These are phyloP conservation scores for Camponotus fellah DNA, from an alignment of 2,888 invertebrate species.

Conservation along the genomic window DNA sequence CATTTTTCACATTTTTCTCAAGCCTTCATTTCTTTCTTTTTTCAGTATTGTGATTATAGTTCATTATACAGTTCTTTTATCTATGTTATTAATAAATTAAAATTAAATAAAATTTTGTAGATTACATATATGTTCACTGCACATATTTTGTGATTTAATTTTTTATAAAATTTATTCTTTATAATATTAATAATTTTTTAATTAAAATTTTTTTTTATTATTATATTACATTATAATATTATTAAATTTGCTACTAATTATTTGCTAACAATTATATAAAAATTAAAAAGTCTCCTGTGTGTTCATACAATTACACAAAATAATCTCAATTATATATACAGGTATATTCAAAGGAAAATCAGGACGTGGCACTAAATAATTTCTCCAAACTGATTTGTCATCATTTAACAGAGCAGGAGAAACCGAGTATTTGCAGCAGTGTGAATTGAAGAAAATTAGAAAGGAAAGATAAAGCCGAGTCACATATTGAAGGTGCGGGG, in stretches of 20 bases:
- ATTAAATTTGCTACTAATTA: background rate
- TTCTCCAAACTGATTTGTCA: constrained; percentile 76
- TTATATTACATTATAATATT: background rate
- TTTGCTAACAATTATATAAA: background rate
- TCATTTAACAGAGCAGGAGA: constrained; percentile 64
- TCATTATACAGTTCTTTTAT: no score
- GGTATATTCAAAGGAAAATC: constrained; percentile 71
- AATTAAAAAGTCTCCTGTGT: background rate
- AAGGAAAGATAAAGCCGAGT: background rate
- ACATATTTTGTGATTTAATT: background rate
- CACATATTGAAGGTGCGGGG: constrained; percentile 24
- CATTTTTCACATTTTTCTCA: no score
- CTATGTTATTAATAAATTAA: background rate
- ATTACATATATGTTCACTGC: background rate
- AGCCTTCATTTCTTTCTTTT: no score
- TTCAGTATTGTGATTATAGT: no score
- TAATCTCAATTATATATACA: constrained; percentile 42
- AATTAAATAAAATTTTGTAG: background rate
- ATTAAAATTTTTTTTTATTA: background rate
- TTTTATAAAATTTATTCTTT: background rate
- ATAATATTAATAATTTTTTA: background rate
- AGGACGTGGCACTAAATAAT: constrained; percentile 64
- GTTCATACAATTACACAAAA: background rate
- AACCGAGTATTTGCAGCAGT: constrained; percentile 69
- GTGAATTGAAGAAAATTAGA: constrained; percentile 14